phyloP scores from a whole-genome alignment of 2,113 vertebrate genomes.

The Cochlearius cochlearius region DNA sequence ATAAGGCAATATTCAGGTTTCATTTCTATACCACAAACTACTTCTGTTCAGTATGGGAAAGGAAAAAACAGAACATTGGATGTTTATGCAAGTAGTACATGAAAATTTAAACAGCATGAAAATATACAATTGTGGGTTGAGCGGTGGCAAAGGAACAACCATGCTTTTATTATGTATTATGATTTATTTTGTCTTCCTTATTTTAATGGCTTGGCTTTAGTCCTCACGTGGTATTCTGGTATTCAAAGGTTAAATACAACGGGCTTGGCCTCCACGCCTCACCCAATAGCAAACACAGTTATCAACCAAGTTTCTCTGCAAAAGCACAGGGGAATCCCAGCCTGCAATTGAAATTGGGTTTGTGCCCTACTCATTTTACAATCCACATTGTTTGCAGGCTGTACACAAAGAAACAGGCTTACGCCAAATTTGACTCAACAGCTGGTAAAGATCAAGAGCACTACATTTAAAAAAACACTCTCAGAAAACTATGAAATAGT shows the following conservation, averaged over 20 bases:
- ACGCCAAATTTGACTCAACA: background rate
- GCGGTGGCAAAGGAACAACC: background rate
- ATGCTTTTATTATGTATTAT: background rate
- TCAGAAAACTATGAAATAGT: background rate
- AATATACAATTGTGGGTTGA: background rate
- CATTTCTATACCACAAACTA: background rate
- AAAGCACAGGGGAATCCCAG: conserved; percentile 50
- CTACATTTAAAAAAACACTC: background rate
- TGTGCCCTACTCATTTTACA: conserved; percentile 27
- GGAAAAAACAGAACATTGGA: background rate
- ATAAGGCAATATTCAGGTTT: background rate
- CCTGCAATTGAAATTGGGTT: background rate
- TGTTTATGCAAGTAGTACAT: background rate
- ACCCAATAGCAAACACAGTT: conserved; percentile 21
- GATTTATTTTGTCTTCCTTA: background rate
- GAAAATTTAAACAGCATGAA: background rate
- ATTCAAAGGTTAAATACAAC: conserved; percentile 5
- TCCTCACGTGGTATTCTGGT: background rate
- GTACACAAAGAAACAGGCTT: background rate
- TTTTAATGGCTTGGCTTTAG: background rate
- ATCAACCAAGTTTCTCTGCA: background rate
- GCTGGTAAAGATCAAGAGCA: background rate
- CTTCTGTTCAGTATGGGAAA: background rate
- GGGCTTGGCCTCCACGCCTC: background rate
- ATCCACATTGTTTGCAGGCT: background rate